These are phyloP conservation scores for Tenebrio molitor DNA, from an alignment of 1,140 invertebrate species.

Conservation along the genomic window DNA sequence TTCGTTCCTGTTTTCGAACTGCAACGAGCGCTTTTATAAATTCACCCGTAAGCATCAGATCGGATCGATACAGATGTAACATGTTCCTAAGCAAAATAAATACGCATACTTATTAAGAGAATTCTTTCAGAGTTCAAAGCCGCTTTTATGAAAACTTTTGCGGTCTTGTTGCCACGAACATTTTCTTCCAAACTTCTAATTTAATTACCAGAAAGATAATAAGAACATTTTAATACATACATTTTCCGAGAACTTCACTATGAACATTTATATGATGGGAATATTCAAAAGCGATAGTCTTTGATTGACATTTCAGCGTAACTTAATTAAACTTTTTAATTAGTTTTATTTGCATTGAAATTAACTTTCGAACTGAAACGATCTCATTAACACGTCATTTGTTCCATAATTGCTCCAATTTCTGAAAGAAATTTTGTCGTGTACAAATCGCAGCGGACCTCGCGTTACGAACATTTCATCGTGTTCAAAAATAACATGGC, in stretches of 20 bases:
- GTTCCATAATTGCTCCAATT: constrained; percentile 35
- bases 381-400: constrained; percentile 43
- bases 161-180: constrained; percentile 10
- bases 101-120: constrained; percentile 6
- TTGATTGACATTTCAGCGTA: constrained; percentile 51
- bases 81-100: constrained; percentile 22
- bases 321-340: constrained; percentile 60
- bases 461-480: too few relatives aligned
- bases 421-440: not conserved
- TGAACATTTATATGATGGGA: constrained; percentile 44
- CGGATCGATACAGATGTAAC: constrained; percentile 14
- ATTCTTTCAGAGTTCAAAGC: constrained; percentile 28
- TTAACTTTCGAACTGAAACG: constrained; percentile 49
- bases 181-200: constrained; percentile 40
- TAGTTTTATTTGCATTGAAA: constrained; percentile 59
- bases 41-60: constrained; percentile 12
- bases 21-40: constrained; percentile 6
- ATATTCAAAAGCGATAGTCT: constrained; percentile 44
- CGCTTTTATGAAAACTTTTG: constrained; percentile 19
- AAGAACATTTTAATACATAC: constrained; percentile 44
- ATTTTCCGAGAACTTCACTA: constrained; percentile 27
- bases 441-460: constrained; percentile 5
- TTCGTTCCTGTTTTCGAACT: constrained; percentile 9
- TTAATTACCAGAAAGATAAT: constrained; percentile 44
- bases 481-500: too few relatives aligned